These are phyloP conservation scores for Pontoporia blainvillei DNA, from an alignment of 2,113 vertebrate genomes.

Conservation along the genomic window DNA sequence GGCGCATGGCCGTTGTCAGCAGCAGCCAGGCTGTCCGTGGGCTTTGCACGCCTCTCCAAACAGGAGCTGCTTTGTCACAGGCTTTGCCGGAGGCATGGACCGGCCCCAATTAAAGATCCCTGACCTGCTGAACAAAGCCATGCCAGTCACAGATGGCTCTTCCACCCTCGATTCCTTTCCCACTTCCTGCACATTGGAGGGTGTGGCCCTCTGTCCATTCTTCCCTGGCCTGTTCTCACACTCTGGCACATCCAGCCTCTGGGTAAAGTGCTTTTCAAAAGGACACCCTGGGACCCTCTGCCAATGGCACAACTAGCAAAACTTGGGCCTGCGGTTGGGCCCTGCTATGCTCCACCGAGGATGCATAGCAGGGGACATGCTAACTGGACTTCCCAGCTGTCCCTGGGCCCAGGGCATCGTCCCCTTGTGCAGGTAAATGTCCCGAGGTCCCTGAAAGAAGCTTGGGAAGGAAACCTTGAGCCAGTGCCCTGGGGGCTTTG, in stretches of 20 bases:
- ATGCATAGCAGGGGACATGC: rapidly evolving
- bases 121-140: constrained; percentile 70
- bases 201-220: constrained; percentile 11
- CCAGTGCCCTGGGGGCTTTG: background rate
- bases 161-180: constrained; percentile 64
- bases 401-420: background rate
- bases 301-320: background rate
- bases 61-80: constrained; percentile 73
- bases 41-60: constrained; percentile 63
- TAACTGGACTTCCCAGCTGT: rapidly evolving
- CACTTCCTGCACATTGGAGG: constrained; percentile 61
- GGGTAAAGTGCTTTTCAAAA: background rate
- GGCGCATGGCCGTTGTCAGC: rapidly evolving
- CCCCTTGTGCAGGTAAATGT: background rate
- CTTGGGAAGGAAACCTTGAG: background rate
- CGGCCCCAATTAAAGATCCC: constrained; percentile 67
- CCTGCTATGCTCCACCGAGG: background rate
- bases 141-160: constrained; percentile 61
- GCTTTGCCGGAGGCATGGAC: constrained; percentile 68
- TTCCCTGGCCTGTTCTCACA: background rate
- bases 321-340: too few relatives aligned
- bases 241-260: background rate
- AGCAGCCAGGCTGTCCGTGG: background rate
- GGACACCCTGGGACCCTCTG: background rate
- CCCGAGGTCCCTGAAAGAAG: background rate